Evolutionary conservation across 2,888 invertebrate genomes (phyloP), one percentile per base, ranked within the genome.

Genomic region (Phortica magna): DNA sequence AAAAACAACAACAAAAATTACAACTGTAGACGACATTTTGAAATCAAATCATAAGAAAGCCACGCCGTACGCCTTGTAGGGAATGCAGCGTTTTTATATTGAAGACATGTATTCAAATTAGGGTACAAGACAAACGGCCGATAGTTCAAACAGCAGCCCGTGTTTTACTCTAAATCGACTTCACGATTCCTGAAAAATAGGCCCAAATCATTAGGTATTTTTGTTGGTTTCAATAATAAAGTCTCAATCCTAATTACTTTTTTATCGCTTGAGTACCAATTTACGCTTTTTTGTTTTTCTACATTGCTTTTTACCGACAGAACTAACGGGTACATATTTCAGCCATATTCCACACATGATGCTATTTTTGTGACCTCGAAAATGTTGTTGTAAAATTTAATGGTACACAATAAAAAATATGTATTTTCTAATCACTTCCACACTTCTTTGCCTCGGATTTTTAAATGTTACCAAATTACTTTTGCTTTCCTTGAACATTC

Each of bases 11-110:
- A 31, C 31, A 31, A 31, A 2, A 31, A 31, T 72, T 4, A 41
- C 83, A 79, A 81, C 75, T 85, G 87, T 85, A 85, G 83, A 79
- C 81, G 80, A 81, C 80, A 85, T 84, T 85, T 83, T 83, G 74
- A 81, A 85, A n/a, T 55, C 53, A 68, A 68, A 48, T 19, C 19
- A 17, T n/a, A n/a, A 42, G 14, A 17, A 55, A 55, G 14, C 0
- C 31, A 31, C 31, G 31, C 5, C 31, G 31, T 31, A 31, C 2
- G 31, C 31, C 2, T 4, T 2, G 31, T 31, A 31, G 5, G 31
- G 31, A 31, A 31, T 1, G 31, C 5, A 31, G 31, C 2, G 31
- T 31, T 31, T 31, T 31, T 31, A 31, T 31, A 4, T 31, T 31
- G 5, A 4, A 31, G 31, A 31, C 31, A 31, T 31, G 31, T 31